Base-by-base conservation (phyloP, 2,113 vertebrate genomes). In the Bettongia penicillata region DNA sequence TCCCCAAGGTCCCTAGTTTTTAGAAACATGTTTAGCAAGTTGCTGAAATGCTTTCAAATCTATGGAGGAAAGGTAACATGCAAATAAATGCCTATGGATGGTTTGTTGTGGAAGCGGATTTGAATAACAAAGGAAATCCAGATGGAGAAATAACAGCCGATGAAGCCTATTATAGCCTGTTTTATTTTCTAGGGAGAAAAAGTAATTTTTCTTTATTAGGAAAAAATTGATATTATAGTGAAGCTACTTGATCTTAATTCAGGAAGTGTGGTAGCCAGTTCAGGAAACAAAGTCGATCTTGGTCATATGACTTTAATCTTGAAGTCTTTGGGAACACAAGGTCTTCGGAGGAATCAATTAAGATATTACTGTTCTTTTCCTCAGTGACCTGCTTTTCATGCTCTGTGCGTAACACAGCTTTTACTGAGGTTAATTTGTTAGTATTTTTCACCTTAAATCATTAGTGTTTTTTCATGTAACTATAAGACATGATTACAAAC, bases 131-230 rank as follows among this genome's bases (percentile, higher is more conserved):
- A 89, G 90, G 77, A 97, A 91, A 92, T 89, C 90, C 3, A 53
- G 9, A 37, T 96, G 95, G 7, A 89, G 37, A 93, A 31, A 47
- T 61, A 94, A 51, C 7, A n/a, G 24, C 43, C 57, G 16, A 37
- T 57, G 68, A 92, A 94, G 92, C 9, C 91, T 93, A 90, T 94
- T 97, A 50, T 0, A 90, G 26, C 12, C 12, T 91, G 7, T 47
- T 94, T n/a, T 96, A 25, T 77, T 96, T 97, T 97, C 90, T 31
- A 50, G 3, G 49, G 26, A 23, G 31, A 24, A 92, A 91, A 96
- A 55, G 23, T 92, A 89, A 43, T 92, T 84, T 96, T 96, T 96
- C 50, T 47, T 93, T 90, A 92, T n/a, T 52, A 53, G 96, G n/a
- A 95, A 91, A 93, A 96, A 84, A 24, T 28, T 50, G 0, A 19